A percentile compares a stretch with the other conserved stretches of the same genome.
These are phyloP conservation scores for Drosophila quadrilineata DNA, from an alignment of 1,140 invertebrate genomes.

Conservation along the genomic window DNA sequence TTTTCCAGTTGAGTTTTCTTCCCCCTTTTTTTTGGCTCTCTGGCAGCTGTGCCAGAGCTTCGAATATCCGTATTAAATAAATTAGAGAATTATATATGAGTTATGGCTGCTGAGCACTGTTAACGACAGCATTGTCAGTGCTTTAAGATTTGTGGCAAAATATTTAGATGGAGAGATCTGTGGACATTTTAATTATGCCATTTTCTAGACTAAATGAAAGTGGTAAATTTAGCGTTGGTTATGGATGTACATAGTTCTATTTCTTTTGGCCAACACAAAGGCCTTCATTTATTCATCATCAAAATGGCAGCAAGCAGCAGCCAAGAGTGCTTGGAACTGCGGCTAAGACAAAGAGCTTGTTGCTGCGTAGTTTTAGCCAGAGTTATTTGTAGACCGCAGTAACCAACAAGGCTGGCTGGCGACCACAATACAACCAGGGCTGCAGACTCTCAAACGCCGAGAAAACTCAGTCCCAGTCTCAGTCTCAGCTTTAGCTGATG, in stretches of 20 bases:
- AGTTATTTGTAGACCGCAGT: conserved; percentile 46
- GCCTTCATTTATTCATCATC: conserved; percentile 76
- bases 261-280: conserved; percentile 55
- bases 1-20: conserved; percentile 22
- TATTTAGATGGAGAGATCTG: neutral
- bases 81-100: conserved; percentile 44
- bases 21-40: neutral
- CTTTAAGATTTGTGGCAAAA: conserved; percentile 33
- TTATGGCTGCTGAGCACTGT: conserved; percentile 1
- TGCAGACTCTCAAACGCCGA: too few relatives aligned
- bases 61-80: conserved; percentile 48
- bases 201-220: conserved; percentile 62
- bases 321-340: neutral
- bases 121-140: conserved; percentile 15
- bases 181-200: conserved; percentile 56
- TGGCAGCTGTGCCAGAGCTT: neutral
- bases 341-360: conserved; percentile 64
- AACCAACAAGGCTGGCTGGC: conserved; percentile 26
- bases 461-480: conserved; percentile 11
- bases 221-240: conserved; percentile 55
- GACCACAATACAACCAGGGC: too few relatives aligned
- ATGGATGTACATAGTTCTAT: too few relatives aligned
- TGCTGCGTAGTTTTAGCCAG: neutral
- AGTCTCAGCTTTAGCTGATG: neutral
- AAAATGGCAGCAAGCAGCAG: conserved; percentile 50